Evolutionary conservation across 2,888 invertebrate genomes (phyloP), one percentile per base, ranked within the genome.

Genomic region (Apodemia hepburni): DNA sequence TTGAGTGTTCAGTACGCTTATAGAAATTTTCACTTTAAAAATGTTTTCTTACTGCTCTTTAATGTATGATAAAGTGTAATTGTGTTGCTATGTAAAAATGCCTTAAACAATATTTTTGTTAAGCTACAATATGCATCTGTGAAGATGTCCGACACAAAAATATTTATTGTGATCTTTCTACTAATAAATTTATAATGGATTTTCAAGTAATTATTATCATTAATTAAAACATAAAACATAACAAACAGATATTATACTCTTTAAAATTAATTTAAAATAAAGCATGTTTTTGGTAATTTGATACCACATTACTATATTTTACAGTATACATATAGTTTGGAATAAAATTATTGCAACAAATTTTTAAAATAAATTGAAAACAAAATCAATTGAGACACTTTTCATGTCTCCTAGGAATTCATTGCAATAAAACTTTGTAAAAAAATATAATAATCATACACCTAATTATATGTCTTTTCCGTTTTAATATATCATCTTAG

Each of bases 241-340:
- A 51, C 51, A 51, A 51, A 51, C 51, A 58, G 58, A 17, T 35
- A 42, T 42, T 15, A 35, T 35, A 58, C 58, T 58, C 58, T 35
- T 58, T n/a, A 58, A 58, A 58, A 58, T 35, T 35, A 33, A 58
- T 58, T 58, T 38, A 58, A 58, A 58, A 58, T 58, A 58, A 58
- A 58, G 58, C 58, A 58, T 58, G 17, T 58, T 58, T 58, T 58
- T 58, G 58, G 58, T 58, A 58, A 58, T 6, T 17, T 35, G n/a
- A 58, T 58, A 35, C 35, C 54, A 54, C 54, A 54, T 22, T 54
- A 54, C 22, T 11, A 54, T 54, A 54, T 27, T 54, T 54, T 12
- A 54, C 22, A 54, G 54, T 27, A 54, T 54, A 54, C 27, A 54
- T 54, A 54, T 6, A 27, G 54, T 54, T 54, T 54, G 54, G 54